Base-by-base conservation (phyloP, 1,140 invertebrate species). In the Oscheius sp. region DNA sequence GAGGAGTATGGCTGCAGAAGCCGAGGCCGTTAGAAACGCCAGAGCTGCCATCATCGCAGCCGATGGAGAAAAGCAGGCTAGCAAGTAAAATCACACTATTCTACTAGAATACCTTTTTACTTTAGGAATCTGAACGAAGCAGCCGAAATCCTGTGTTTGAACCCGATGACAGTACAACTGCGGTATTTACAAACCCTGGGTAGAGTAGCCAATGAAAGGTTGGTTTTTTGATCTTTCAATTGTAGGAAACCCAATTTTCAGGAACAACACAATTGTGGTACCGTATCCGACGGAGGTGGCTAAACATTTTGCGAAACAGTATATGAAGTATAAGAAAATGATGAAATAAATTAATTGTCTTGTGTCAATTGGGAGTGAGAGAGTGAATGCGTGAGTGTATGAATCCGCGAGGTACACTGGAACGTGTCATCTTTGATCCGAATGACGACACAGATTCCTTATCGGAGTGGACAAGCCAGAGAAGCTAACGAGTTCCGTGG, bases 71-170 rank as follows among this genome's bases (percentile, higher is more conserved):
- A 91, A 92, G 86, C 91, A 91, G 79, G 92, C 93, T 0, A 81
- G 78, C 71, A 64, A 64, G 80, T 83, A 67, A 68, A 64, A 55
- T 34, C 28, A 61, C 58, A 32, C 34, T 3, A 15, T 13, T 34
- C 7, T 65, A 4, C 28, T 0, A 20, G 29, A 46, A 23, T 15
- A 35, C 10, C 15, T 31, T 31, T 34, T 34, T 28, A 3, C 70
- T 91, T 91, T 0, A 86, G 90, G 61, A 91, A 92, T 0, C 87
- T 95, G 0, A 91, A 92, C 70, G 91, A 94, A 80, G 93, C 93
- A 20, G 91, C 92, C 1, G 92, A 95, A 82, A 90, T 93, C 26
- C 92, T 95, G 45, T 88, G 89, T 15, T 74, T 81, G n/a, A 75
- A 84, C 77, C 61, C 81, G 76, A 31, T 81, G 18, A 75, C 82